Base-by-base conservation (phyloP, 2,888 invertebrate species). In the Cinara cedri region DNA sequence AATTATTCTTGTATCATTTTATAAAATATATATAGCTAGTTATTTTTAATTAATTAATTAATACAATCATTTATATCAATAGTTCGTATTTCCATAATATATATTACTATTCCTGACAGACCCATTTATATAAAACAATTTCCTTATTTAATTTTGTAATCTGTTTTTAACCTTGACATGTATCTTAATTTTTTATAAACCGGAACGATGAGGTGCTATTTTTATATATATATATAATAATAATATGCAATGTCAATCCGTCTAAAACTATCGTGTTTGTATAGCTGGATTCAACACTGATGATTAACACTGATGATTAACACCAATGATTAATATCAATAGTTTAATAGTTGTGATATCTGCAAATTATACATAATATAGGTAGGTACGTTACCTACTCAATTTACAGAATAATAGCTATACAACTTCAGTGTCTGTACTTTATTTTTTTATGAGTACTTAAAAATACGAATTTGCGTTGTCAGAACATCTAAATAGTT, bases 81-180 rank as follows among this genome's bases (percentile, higher is more conserved):
- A 34, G 6, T 34, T 34, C 34, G 6, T 34, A 34, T 6, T 34
- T 34, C 3, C 6, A 34, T 34, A 34, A 34, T 34, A 34, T 34
- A 34, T 34, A 34, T 34, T 34, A 34, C 34, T 6, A 6, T 34
- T 34, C 34, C 6, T 34, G 34, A 34, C 6, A 34, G 6, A 34
- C 6, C 34, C 34, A 34, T 4, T 34, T 34, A 34, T 34, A 34
- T 34, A 3, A 6, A 34, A 34, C 3, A 4, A 34, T 34, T 34
- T 34, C 34, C 34, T n/a, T n/a, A 34, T 34, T 55, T 76, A 26
- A 66, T 66, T 57, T 66, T 46, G 55, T 65, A 24, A 66, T 24
- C n/a, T 16, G 19, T 65, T 54, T 46, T 76, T 66, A 66, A 57
- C 75, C 75, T 21, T 76, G 75, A 66, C 75, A 76, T 55, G 66